Evolutionary conservation across 1,140 invertebrate genomes (phyloP).

Genomic region (Leptonema lineaticorne): DNA sequence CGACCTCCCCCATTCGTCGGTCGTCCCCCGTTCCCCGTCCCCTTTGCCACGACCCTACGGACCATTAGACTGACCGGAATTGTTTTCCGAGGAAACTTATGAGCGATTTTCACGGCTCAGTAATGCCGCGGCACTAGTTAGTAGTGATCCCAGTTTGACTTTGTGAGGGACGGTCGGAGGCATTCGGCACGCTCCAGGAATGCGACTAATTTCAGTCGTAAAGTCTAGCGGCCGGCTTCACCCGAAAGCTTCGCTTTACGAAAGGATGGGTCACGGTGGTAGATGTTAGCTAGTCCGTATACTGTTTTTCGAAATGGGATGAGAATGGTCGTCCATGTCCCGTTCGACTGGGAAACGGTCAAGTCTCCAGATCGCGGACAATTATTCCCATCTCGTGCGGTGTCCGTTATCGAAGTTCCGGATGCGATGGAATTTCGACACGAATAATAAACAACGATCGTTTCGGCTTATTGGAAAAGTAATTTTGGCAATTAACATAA

Average conservation of each 20-base stretch:
- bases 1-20: background rate
- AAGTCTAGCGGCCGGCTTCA: constrained; percentile 24
- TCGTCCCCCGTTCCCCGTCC: background rate
- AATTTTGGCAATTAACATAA: too few relatives aligned
- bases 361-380: background rate
- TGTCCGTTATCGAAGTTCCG: too few relatives aligned
- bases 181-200: constrained; percentile 27
- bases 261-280: background rate
- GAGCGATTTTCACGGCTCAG: constrained; percentile 28
- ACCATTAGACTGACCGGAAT: constrained; percentile 8
- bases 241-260: background rate
- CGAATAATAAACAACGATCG: too few relatives aligned
- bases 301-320: background rate
- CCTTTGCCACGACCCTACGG: too few relatives aligned
- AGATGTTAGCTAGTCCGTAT: background rate
- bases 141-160: constrained; percentile 38
- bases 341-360: background rate
- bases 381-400: constrained; percentile 2
- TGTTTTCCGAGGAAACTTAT: constrained; percentile 20
- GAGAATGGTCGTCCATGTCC: background rate
- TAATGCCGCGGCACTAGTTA: constrained; percentile 32
- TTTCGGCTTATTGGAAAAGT: too few relatives aligned
- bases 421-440: too few relatives aligned
- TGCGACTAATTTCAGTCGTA: constrained; percentile 40
- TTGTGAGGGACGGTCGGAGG: constrained; percentile 25